A percentile compares a stretch with the other conserved stretches of the same genome.
Evolutionary conservation across 2,888 invertebrate genomes (phyloP).

Genomic region (Eilema caniola): DNA sequence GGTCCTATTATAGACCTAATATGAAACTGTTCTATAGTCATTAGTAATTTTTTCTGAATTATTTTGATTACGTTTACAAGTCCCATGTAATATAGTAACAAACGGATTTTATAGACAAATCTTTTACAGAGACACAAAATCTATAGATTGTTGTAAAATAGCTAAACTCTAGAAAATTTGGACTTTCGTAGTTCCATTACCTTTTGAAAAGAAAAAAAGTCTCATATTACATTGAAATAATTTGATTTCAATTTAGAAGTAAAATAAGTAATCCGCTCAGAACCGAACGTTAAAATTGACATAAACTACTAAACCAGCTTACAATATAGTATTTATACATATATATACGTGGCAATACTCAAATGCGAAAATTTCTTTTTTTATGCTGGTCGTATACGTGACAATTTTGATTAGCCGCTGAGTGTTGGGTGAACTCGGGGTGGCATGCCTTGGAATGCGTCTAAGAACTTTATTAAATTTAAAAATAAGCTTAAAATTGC

Average conservation of each 20-base stretch:
- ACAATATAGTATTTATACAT: slow-evolving; percentile 39
- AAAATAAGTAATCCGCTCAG: neutral
- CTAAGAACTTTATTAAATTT: neutral
- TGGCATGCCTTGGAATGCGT: slow-evolving; percentile 14
- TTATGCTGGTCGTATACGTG: slow-evolving; percentile 45
- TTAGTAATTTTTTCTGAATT: no score
- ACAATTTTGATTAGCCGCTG: slow-evolving; percentile 39
- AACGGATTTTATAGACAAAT: no score
- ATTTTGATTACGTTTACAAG: no score
- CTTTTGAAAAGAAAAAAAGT: no score
- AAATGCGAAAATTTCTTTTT: slow-evolving; percentile 19
- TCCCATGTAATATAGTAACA: no score
- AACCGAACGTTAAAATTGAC: slow-evolving; percentile 31
- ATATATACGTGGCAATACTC: slow-evolving; percentile 39
- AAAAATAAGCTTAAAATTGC: slow-evolving; percentile 15
- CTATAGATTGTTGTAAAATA: no score
- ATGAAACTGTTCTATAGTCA: no score
- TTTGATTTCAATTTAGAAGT: no score
- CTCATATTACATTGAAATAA: no score
- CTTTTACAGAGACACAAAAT: no score
- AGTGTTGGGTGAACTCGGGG: slow-evolving; percentile 47
- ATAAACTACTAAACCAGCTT: slow-evolving; percentile 41
- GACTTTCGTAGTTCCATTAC: no score
- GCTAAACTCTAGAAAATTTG: no score
- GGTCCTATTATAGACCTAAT: neutral